Evolutionary conservation across 92 coral and sea anemone genomes (phyloP).

Genomic region (Palythoa grandis): DNA sequence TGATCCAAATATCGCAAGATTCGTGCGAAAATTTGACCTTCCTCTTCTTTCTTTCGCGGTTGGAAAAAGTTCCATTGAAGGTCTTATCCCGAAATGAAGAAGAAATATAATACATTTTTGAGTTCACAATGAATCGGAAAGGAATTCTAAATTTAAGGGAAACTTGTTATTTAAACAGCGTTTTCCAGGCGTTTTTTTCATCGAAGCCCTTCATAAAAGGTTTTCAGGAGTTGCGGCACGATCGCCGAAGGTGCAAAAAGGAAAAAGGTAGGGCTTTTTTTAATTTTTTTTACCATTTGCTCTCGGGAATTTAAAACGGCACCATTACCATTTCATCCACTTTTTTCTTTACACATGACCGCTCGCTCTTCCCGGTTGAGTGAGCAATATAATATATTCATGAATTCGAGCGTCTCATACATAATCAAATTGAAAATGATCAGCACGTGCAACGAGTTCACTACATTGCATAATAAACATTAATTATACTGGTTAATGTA

Average conservation of each 20-base stretch:
- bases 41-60: slow-evolving; percentile 1
- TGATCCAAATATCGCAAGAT: slow-evolving; percentile 16
- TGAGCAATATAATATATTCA: slow-evolving; percentile 29
- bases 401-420: slow-evolving; percentile 38
- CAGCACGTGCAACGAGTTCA: slow-evolving; percentile 40
- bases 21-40: slow-evolving; percentile 6
- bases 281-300: slow-evolving; percentile 26
- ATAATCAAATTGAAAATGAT: slow-evolving; percentile 40
- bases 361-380: slow-evolving; percentile 45
- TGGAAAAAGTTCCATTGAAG: background rate
- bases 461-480: slow-evolving; percentile 40
- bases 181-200: slow-evolving; percentile 13
- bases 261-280: slow-evolving; percentile 21
- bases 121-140: background rate
- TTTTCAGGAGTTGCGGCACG: background rate
- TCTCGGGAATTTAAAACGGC: slow-evolving; percentile 33
- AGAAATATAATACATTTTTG: too few relatives aligned
- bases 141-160: slow-evolving; percentile 10
- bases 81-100: too few relatives aligned
- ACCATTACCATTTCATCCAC: slow-evolving; percentile 34
- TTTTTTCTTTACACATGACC: slow-evolving; percentile 38
- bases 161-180: slow-evolving; percentile 28
- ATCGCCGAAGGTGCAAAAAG: slow-evolving; percentile 27
- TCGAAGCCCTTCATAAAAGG: background rate
- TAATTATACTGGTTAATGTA: slow-evolving; percentile 29